Evolutionary conservation across 2,797 vertebrate species (phyloP).

Genomic region (Myioborus melanocephalus): DNA sequence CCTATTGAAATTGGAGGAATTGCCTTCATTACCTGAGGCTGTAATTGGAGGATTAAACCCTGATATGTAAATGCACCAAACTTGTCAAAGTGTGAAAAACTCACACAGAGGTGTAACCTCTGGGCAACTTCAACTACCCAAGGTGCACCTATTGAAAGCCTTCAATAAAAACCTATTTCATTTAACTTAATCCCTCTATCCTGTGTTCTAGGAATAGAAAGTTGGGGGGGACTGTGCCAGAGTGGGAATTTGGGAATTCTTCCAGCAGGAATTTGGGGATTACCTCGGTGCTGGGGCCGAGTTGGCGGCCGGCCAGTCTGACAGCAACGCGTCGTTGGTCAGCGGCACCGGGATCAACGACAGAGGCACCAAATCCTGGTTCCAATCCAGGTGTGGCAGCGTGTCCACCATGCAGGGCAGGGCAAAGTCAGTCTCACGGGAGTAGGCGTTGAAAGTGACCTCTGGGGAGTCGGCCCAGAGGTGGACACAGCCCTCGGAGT

Average conservation of each 20-base stretch:
- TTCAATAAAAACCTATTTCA: no score
- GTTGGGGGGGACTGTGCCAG: no score
- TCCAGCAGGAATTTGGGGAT: not conserved
- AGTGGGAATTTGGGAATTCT: not conserved
- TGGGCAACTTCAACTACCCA: no score
- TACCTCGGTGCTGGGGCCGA: slow-evolving; percentile 90
- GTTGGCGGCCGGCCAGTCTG: slow-evolving; percentile 87
- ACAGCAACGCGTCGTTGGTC: slow-evolving; percentile 87
- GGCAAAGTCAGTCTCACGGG: slow-evolving; percentile 92
- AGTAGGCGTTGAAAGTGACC: slow-evolving; percentile 91
- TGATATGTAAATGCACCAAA: not conserved
- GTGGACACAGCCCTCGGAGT: slow-evolving; percentile 93
- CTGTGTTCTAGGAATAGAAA: no score
- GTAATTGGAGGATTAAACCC: not conserved
- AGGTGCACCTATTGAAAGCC: fast-evolving
- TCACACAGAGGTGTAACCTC: no score
- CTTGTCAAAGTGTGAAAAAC: no score
- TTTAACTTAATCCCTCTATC: no score
- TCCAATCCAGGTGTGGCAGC: slow-evolving; percentile 94
- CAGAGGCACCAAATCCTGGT: slow-evolving; percentile 91
- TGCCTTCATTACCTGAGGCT: no score
- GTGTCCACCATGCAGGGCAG: slow-evolving; percentile 93
- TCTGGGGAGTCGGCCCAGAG: slow-evolving; percentile 94
- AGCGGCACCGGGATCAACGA: slow-evolving; percentile 92
- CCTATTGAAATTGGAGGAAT: not conserved